A percentile compares a stretch with the other conserved stretches of the same genome.
phyloP scores from a whole-genome alignment of 2,888 invertebrate genomes.

The Helobdella robusta region DNA sequence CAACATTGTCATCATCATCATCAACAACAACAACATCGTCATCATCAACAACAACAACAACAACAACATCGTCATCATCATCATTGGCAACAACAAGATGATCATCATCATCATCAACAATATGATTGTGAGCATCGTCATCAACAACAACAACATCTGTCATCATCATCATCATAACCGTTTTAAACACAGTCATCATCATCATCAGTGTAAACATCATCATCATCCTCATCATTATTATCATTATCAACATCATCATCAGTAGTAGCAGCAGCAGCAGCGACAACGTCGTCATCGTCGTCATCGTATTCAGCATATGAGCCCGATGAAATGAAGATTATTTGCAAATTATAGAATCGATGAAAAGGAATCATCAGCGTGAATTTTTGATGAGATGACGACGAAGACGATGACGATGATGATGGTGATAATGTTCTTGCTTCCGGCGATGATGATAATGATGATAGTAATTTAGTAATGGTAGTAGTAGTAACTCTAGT shows the following conservation, averaged over 20 bases:
- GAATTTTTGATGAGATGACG: no score
- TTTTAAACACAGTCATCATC: no score
- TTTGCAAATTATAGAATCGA: no score
- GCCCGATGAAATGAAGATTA: no score
- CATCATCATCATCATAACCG: not conserved
- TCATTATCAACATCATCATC: conserved; percentile 7
- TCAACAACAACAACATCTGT: not conserved
- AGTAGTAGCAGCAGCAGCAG: not conserved
- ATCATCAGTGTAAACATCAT: not conserved
- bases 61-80: not conserved
- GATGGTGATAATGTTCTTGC: no score
- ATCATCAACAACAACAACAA: not conserved
- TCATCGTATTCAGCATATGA: not conserved
- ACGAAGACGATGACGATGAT: no score
- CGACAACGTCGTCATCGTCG: not conserved
- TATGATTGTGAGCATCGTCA: not conserved
- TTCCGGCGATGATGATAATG: no score
- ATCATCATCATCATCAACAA: not conserved
- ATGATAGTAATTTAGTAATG: no score
- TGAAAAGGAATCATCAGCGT: no score
- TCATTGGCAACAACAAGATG: not conserved
- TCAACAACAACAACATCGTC: no score
- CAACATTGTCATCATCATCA: not conserved
- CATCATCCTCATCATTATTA: conserved; percentile 9
- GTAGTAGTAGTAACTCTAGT: no score